These are phyloP conservation scores for Anguilla marmorata DNA, from an alignment of 2,797 vertebrate genomes.

Conservation along the genomic window DNA sequence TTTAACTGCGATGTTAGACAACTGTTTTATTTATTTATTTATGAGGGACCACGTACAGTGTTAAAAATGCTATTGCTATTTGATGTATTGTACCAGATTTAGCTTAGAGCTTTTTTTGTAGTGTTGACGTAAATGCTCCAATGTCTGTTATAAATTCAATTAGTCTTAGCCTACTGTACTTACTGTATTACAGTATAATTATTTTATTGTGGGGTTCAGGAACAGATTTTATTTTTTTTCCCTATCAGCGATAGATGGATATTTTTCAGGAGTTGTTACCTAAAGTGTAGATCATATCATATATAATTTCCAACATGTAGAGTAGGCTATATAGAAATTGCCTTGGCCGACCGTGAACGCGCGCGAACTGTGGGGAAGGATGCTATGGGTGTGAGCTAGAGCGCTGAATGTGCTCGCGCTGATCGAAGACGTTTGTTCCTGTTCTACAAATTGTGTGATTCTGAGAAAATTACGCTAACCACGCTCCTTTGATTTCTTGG, in stretches of 20 bases:
- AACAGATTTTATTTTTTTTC: neutral
- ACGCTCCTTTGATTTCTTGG: too few species aligned
- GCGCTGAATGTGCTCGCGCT: neutral
- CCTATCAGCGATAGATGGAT: too few species aligned
- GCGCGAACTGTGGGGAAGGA: neutral
- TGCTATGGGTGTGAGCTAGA: neutral
- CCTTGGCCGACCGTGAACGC: conserved; percentile 13
- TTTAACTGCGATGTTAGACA: neutral
- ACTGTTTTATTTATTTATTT: too few species aligned
- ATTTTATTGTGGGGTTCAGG: neutral
- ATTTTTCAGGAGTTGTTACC: too few species aligned
- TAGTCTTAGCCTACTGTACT: neutral
- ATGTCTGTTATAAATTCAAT: neutral
- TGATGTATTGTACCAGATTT: too few species aligned
- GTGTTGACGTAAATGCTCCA: neutral
- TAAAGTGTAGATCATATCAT: too few species aligned
- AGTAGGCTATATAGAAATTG: too few species aligned
- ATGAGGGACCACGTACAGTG: too few species aligned
- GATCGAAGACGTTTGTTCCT: neutral
- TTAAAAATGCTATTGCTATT: too few species aligned
- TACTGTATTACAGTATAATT: conserved; percentile 7
- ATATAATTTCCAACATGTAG: too few species aligned
- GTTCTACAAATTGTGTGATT: neutral
- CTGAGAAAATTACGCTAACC: too few species aligned
- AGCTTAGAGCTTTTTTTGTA: too few species aligned